Base-by-base conservation (phyloP, 1,140 invertebrate species). In the Drosophila malerkotliana region DNA sequence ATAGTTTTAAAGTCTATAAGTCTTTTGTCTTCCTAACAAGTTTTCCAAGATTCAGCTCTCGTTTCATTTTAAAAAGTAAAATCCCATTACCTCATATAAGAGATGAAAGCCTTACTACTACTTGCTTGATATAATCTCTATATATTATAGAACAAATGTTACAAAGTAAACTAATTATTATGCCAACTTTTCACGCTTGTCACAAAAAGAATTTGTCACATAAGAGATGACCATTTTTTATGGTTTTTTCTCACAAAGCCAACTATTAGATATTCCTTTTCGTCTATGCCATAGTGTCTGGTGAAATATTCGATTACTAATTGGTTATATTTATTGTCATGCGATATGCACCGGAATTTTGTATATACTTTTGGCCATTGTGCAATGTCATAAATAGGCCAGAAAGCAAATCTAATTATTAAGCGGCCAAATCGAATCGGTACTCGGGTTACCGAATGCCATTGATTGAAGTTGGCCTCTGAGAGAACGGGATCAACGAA, bases 301-400 rank as follows among this genome's bases (percentile, higher is more conserved):
- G 7, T 0, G 5, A 1, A 3, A 32, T 57, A 72, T 62, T 37
- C 1, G 7, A 55, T 72, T 77, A 37, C 30, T 56, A 53, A 56
- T 63, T 68, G 62, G 34, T 56, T 72, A 55, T 37, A 37, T 49
- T 37, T 47, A 47, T 48, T 55, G 73, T 26, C 37, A 69, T 26
- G 4, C 12, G 26, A 53, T 34, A 48, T 5, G 8, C 18, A n/a
- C 3, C 10, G 6, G 18, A 3, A 5, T 30, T 61, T n/a, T n/a
- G n/a, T 8, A 9, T n/a, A 53, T 57, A 5, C 26, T 47, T 48
- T 59, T 8, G 41, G 8, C 15, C 69, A 69, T 79, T 74, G 26
- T 45, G 48, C 45, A 69, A 81, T 67, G 32, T 10, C 8, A 48
- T 45, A 53, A 18, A 57, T 15, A 53, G 39, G 3, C 8, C 32